These are phyloP conservation scores for Thalpophila matura DNA, from an alignment of 2,888 invertebrate species.

Conservation along the genomic window DNA sequence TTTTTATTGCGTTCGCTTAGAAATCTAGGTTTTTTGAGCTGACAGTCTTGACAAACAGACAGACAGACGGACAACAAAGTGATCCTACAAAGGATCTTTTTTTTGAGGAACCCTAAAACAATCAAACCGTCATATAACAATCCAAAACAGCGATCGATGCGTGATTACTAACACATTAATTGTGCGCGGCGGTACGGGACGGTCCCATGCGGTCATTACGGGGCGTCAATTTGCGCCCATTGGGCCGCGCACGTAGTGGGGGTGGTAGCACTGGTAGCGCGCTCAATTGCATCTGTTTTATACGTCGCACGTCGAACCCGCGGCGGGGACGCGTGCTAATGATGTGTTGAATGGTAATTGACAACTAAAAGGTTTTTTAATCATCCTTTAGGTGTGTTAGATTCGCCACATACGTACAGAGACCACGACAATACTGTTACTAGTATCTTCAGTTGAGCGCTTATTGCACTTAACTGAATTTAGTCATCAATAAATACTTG, in stretches of 20 bases:
- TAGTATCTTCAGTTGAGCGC: too few relatives aligned
- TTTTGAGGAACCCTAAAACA: too few relatives aligned
- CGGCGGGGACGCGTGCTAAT: conserved; percentile 19
- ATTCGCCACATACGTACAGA: not conserved
- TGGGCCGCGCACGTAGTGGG: conserved; percentile 32
- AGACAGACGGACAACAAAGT: too few relatives aligned
- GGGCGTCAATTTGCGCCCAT: conserved; percentile 60
- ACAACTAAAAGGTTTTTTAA: not conserved
- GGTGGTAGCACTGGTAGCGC: not conserved
- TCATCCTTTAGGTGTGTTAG: not conserved
- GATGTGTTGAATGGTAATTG: conserved; percentile 30
- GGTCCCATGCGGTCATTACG: conserved; percentile 53
- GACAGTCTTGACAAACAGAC: too few relatives aligned
- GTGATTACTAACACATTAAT: conserved; percentile 46
- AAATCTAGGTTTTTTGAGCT: too few relatives aligned
- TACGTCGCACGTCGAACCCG: conserved; percentile 7
- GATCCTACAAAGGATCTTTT: too few relatives aligned
- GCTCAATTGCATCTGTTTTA: conserved; percentile 49
- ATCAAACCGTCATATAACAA: conserved; percentile 14
- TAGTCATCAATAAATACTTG: too few relatives aligned
- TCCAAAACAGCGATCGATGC: conserved; percentile 22
- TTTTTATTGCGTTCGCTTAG: too few relatives aligned
- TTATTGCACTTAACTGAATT: too few relatives aligned
- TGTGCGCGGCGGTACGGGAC: conserved; percentile 17
- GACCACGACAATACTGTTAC: not conserved